phyloP scores from a whole-genome alignment of 2,888 invertebrate genomes.

The Pammene aurita region DNA sequence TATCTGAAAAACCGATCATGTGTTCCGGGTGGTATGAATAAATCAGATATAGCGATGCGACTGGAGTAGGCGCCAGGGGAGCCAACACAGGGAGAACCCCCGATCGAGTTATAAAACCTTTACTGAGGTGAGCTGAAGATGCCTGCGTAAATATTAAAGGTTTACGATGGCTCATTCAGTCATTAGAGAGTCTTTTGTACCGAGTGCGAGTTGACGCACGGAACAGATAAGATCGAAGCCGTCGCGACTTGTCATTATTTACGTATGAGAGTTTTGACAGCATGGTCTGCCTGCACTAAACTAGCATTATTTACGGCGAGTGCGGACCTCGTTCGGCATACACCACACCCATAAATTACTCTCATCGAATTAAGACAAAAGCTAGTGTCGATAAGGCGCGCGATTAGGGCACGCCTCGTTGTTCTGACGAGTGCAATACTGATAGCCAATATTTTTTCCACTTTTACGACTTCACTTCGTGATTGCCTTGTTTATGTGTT shows the following conservation, averaged over 20 bases:
- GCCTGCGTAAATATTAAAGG: constrained; percentile 79
- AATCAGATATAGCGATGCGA: constrained; percentile 76
- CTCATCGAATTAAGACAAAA: constrained; percentile 80
- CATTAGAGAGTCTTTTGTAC: constrained; percentile 77
- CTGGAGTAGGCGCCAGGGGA: constrained; percentile 73
- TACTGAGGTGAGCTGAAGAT: constrained; percentile 77
- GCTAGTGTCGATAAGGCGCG: constrained; percentile 70
- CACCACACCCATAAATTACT: constrained; percentile 66
- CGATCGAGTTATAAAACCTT: constrained; percentile 76
- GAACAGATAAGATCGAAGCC: constrained; percentile 72
- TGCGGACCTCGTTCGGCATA: constrained; percentile 57
- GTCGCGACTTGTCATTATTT: constrained; percentile 73
- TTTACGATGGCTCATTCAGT: constrained; percentile 80
- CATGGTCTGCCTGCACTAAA: constrained; percentile 66
- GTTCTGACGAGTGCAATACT: constrained; percentile 70
- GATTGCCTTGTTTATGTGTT: constrained; percentile 56
- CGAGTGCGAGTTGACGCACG: constrained; percentile 70
- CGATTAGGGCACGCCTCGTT: constrained; percentile 73
- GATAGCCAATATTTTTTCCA: constrained; percentile 71
- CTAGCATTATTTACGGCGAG: constrained; percentile 77
- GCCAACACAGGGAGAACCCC: constrained; percentile 60
- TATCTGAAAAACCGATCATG: constrained; percentile 76
- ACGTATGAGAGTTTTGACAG: constrained; percentile 78
- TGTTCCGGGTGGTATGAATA: constrained; percentile 80
- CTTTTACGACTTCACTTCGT: constrained; percentile 69